These are phyloP conservation scores for Python bivittatus DNA, from an alignment of 2,113 vertebrate genomes.

Conservation along the genomic window DNA sequence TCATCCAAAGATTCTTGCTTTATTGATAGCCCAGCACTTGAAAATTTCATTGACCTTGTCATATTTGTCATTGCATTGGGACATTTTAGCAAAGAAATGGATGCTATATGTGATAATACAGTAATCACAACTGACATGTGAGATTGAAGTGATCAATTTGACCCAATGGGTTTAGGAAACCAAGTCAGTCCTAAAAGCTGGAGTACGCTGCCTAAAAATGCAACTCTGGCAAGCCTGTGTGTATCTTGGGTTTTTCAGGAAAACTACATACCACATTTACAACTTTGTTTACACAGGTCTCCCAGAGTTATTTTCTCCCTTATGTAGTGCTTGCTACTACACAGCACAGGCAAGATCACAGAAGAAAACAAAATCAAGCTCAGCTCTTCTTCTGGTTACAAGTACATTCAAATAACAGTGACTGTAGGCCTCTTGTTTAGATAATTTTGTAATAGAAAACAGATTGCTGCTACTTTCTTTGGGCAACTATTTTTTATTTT, in stretches of 20 bases:
- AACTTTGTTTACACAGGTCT: neutral
- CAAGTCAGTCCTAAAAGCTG: neutral
- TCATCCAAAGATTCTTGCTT: neutral
- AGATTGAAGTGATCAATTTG: neutral
- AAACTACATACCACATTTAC: neutral
- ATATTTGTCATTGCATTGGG: neutral
- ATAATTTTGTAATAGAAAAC: slow-evolving; percentile 66
- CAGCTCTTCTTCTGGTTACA: slow-evolving; percentile 17
- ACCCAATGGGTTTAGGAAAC: slow-evolving; percentile 11
- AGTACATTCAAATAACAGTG: slow-evolving; percentile 47
- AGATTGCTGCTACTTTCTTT: slow-evolving; percentile 65
- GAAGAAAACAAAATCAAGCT: slow-evolving; percentile 36
- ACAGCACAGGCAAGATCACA: slow-evolving; percentile 24
- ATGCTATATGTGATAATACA: neutral
- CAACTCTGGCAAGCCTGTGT: slow-evolving; percentile 2
- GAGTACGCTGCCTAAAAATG: neutral
- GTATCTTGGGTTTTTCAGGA: neutral
- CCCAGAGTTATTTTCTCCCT: slow-evolving; percentile 14
- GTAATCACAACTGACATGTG: neutral
- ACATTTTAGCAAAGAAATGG: neutral
- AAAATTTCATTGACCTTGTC: neutral
- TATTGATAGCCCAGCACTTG: neutral
- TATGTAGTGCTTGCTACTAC: slow-evolving; percentile 1
- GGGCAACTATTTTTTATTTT: slow-evolving; percentile 72
- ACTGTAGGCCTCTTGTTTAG: slow-evolving; percentile 54